Base-by-base conservation (phyloP, 2,113 vertebrate genomes). In the Choloepus hoffmanni region DNA sequence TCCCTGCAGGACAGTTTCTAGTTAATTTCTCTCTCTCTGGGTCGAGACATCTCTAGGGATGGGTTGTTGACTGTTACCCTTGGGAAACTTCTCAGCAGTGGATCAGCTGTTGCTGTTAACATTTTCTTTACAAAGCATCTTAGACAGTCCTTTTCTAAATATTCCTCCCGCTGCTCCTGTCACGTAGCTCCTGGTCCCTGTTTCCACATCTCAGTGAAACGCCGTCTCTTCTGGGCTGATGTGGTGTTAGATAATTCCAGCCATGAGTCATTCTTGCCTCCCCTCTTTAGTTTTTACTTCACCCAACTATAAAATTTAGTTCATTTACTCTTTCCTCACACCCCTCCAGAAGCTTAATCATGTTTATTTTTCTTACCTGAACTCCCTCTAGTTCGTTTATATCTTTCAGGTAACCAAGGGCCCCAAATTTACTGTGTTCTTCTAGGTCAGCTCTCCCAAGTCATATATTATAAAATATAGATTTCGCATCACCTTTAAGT, bases 1-100 rank as follows among this genome's bases (percentile, higher is more conserved):
- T 97, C 95, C 96, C 97, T 78, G 50, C 89, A 97, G 96, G 93
- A 97, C 90, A 92, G 82, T 97, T 97, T 97, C 93, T 96, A 65
- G 86, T 92, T 92, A 96, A 96, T 97, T 94, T 95, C 72, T 95
- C 76, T 95, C 76, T 63, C 63, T 96, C 65, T 95, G 74, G 62
- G 77, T 93, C 90, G 92, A 92, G 70, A 48, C 10, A 33, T 95
- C 97, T 96, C 97, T 26, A 95, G 95, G 95, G 97, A 97, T 81
- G 40, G 79, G 82, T 89, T 97, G 89, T 77, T 90, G 83, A 73
- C 53, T 58, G 30, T 83, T 83, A 95, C 96, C 91, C 95, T 40
- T 70, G 92, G 94, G 96, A 96, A 82, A 74, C 43, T 96, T 97
- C 87, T 81, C 87, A 76, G 77, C 67, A 94, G 58, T 48, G 0